These are phyloP conservation scores for Tortrix viridana DNA, from an alignment of 2,888 invertebrate genomes.

Conservation along the genomic window DNA sequence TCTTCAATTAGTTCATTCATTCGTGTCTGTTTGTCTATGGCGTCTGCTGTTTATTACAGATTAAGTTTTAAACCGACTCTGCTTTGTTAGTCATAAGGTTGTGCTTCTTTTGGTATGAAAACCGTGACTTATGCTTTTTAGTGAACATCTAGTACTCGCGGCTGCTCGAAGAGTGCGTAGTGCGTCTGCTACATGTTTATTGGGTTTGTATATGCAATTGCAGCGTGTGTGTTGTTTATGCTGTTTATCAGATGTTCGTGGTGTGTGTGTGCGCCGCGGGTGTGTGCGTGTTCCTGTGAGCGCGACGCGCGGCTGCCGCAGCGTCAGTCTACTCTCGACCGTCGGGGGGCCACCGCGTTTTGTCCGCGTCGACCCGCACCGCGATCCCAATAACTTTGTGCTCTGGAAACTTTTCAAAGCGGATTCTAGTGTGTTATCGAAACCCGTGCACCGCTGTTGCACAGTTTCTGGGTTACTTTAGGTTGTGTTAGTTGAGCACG, in stretches of 20 bases:
- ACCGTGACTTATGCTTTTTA: constrained; percentile 44
- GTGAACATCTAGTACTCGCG: constrained; percentile 38
- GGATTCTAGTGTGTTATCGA: constrained; percentile 60
- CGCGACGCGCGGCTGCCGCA: constrained; percentile 54
- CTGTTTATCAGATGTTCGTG: constrained; percentile 73
- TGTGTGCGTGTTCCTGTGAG: constrained; percentile 51
- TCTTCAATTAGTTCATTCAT: constrained; percentile 55
- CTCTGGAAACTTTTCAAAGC: constrained; percentile 82
- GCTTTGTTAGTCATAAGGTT: too few relatives aligned
- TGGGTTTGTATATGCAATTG: constrained; percentile 69
- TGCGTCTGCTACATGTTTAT: constrained; percentile 53
- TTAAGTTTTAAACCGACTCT: too few relatives aligned
- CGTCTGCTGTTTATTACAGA: constrained; percentile 44
- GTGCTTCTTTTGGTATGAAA: too few relatives aligned
- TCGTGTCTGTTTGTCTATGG: constrained; percentile 52
- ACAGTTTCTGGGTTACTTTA: constrained; percentile 57
- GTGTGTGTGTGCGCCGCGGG: constrained; percentile 53
- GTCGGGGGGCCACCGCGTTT: constrained; percentile 73
- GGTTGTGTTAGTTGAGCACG: constrained; percentile 56
- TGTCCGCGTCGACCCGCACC: constrained; percentile 67
- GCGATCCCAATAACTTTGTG: constrained; percentile 79
- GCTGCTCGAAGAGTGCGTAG: constrained; percentile 47
- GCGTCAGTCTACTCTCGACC: constrained; percentile 77
- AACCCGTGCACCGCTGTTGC: constrained; percentile 56
- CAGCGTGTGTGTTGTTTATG: constrained; percentile 73